These are phyloP conservation scores for Ageneiosus marmoratus DNA, from an alignment of 2,113 vertebrate species.

Conservation along the genomic window DNA sequence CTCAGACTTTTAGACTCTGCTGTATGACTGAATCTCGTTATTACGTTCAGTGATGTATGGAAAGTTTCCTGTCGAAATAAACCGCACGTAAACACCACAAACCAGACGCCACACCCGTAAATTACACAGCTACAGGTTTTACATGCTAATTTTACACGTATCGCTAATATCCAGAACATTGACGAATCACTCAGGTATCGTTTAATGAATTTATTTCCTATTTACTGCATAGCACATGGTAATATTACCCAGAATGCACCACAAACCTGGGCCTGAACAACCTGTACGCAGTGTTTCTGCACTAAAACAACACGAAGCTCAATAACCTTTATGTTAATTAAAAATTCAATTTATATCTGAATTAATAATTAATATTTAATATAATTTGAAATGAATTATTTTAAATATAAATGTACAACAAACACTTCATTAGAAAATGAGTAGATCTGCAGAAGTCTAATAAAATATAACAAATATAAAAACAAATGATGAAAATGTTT, in stretches of 20 bases:
- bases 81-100: not conserved
- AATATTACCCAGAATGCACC: conserved; percentile 7
- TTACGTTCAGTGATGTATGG: not conserved
- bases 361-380: too few relatives aligned
- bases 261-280: not conserved
- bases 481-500: too few relatives aligned
- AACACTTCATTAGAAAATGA: too few relatives aligned
- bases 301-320: not conserved
- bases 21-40: not conserved
- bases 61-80: not conserved
- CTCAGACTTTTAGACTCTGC: not conserved
- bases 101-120: too few relatives aligned
- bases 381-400: too few relatives aligned
- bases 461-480: too few relatives aligned
- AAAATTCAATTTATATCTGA: too few relatives aligned
- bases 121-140: too few relatives aligned
- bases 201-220: not conserved
- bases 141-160: not conserved
- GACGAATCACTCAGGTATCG: not conserved
- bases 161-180: not conserved
- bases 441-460: too few relatives aligned
- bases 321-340: too few relatives aligned
- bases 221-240: not conserved
- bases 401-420: too few relatives aligned
- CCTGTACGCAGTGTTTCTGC: not conserved